Base-by-base conservation (phyloP, 2,888 invertebrate genomes). In the Drosophila nr. fundita region DNA sequence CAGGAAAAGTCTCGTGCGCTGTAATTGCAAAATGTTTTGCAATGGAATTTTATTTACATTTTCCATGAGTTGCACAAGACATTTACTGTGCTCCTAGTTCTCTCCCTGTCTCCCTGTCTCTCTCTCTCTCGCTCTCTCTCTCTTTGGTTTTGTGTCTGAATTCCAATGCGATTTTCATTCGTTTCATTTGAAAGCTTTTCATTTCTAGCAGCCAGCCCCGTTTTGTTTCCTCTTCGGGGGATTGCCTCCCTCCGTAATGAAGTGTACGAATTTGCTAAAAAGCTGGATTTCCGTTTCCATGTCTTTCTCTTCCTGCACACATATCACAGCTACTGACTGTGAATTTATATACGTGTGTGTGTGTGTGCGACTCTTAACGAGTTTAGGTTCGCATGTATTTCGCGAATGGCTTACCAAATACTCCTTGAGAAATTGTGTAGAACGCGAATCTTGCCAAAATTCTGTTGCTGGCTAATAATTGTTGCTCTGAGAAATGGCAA, bases 1-100 rank as follows among this genome's bases (percentile, higher is more conserved):
- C 27, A 34, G 60, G 48, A 59, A 72, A 60, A 78, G 68, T 62
- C 70, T 73, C 63, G 82, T 74, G 80, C 82, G 38, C 67, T 70
- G 87, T 84, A 84, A 84, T 84, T 84, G 87, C 88, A 64, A 84
- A 84, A 87, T 87, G 84, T 78, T 84, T 84, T 71, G 80, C 82
- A 76, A 73, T 76, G 88, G 82, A 84, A 84, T 84, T 87, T 87
- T 87, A 84, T 84, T 84, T 84, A 84, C 84, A 84, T 84, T 84
- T 87, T 82, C 88, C 85, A 87, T 84, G 88, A 84, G 88, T 67
- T 75, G 78, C 82, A 78, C 59, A 82, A 61, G 73, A 73, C 82
- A 73, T 59, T 61, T 55, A 82, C 78, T 62, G 65, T 54, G 66
- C 65, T 73, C 52, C 67, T 60, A 68, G 60, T 50, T 29, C 18